phyloP scores from a whole-genome alignment of 1,140 invertebrate genomes.

The Branchinecta lindahli region DNA sequence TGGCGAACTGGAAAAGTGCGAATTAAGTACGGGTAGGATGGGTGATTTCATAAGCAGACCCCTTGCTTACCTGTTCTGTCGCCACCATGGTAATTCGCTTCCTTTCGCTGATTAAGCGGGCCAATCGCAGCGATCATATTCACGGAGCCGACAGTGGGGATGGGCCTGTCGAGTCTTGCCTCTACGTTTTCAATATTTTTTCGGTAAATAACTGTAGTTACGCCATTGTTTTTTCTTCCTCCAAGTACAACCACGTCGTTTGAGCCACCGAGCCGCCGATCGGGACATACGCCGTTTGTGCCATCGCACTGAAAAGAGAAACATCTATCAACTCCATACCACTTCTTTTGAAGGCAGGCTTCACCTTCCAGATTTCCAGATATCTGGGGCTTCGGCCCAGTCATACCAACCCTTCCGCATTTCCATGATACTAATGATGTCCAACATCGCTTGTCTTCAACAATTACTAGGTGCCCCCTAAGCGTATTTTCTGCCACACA shows the following conservation, averaged over 20 bases:
- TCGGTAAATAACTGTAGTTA: constrained; percentile 63
- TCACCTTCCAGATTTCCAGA: no score
- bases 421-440: no score
- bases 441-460: no score
- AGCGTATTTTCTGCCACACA: no score
- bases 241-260: constrained; percentile 58
- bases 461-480: no score
- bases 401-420: no score
- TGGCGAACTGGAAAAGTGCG: no score
- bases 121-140: constrained; percentile 77
- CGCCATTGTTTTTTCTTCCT: constrained; percentile 54
- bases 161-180: constrained; percentile 34
- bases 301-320: constrained; percentile 35
- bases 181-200: constrained; percentile 46
- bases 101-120: constrained; percentile 52
- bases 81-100: constrained; percentile 72
- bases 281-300: constrained; percentile 65
- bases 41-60: no score
- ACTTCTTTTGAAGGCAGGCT: no score
- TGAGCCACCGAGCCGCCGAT: constrained; percentile 56
- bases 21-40: no score
- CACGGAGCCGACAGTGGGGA: constrained; percentile 36
- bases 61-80: constrained; percentile 35
- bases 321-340: not conserved
- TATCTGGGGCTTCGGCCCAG: no score